A percentile compares a stretch with the other conserved stretches of the same genome.
Evolutionary conservation across 1,140 invertebrate genomes (phyloP).

Genomic region (Aphaenogaster rudis): DNA sequence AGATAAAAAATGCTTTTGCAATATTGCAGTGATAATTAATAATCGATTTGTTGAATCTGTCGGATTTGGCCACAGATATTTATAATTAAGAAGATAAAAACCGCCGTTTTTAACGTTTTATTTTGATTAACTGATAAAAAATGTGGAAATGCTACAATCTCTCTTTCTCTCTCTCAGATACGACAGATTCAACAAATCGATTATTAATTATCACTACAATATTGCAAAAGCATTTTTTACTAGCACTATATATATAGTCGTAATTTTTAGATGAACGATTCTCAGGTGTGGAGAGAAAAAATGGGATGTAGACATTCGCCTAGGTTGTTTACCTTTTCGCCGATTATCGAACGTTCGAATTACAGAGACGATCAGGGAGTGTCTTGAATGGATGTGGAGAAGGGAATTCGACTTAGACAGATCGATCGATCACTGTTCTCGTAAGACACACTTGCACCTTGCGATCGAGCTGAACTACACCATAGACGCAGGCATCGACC

Average conservation of each 20-base stretch:
- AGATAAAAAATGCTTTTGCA: background rate
- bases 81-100: background rate
- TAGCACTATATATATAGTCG: no score
- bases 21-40: background rate
- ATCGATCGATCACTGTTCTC: constrained; percentile 68
- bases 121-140: background rate
- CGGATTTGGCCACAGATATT: background rate
- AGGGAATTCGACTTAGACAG: constrained; percentile 60
- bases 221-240: background rate
- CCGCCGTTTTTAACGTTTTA: background rate
- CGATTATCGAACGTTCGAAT: constrained; percentile 63
- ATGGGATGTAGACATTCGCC: background rate
- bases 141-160: background rate
- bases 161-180: background rate
- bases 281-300: constrained; percentile 4
- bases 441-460: constrained; percentile 20
- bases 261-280: background rate
- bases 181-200: background rate
- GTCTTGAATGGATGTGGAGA: constrained; percentile 26
- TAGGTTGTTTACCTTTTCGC: constrained; percentile 42
- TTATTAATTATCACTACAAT: background rate
- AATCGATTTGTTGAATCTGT: background rate
- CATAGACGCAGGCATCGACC: constrained; percentile 46
- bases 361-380: constrained; percentile 62
- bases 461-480: constrained; percentile 19